phyloP scores from a whole-genome alignment of 92 coral and sea anemone genomes.

The Palythoa grandis region DNA sequence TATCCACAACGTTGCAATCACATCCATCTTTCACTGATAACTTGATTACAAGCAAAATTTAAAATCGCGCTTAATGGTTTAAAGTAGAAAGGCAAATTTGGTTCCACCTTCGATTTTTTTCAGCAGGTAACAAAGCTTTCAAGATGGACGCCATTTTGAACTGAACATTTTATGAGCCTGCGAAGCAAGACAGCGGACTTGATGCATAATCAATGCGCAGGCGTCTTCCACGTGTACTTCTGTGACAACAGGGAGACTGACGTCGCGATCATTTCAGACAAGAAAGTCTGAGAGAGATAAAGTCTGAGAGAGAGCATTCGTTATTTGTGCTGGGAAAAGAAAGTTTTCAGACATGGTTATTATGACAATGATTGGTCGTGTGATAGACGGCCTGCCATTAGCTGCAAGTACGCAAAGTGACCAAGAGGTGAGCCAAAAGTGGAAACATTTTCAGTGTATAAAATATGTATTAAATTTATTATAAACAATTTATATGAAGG shows the following conservation, averaged over 20 bases:
- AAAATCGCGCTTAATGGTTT: background rate
- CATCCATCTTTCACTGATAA: constrained; percentile 55
- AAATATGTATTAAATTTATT: background rate
- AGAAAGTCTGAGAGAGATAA: background rate
- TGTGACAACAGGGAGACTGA: constrained; percentile 39
- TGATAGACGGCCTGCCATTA: constrained; percentile 91
- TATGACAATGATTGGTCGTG: constrained; percentile 99
- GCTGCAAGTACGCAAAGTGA: constrained; percentile 99
- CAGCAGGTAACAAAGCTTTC: background rate
- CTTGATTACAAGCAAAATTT: background rate
- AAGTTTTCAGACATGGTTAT: constrained; percentile 74
- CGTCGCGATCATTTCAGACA: background rate
- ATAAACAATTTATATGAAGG: background rate
- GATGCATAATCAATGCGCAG: constrained; percentile 69
- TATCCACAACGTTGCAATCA: constrained; percentile 61
- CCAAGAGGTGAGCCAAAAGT: constrained; percentile 72
- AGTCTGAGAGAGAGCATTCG: background rate
- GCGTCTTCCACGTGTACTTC: constrained; percentile 97
- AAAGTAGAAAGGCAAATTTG: background rate
- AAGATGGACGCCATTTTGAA: constrained; percentile 34
- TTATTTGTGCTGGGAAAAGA: constrained; percentile 8
- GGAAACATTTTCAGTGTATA: background rate
- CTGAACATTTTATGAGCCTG: constrained; percentile 22
- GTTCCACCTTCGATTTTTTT: background rate
- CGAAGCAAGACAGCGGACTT: constrained; percentile 41